A percentile compares a stretch with the other conserved stretches of the same genome.
phyloP scores from a whole-genome alignment of 2,888 invertebrate species.

The Scrobipalpa atriplicella region DNA sequence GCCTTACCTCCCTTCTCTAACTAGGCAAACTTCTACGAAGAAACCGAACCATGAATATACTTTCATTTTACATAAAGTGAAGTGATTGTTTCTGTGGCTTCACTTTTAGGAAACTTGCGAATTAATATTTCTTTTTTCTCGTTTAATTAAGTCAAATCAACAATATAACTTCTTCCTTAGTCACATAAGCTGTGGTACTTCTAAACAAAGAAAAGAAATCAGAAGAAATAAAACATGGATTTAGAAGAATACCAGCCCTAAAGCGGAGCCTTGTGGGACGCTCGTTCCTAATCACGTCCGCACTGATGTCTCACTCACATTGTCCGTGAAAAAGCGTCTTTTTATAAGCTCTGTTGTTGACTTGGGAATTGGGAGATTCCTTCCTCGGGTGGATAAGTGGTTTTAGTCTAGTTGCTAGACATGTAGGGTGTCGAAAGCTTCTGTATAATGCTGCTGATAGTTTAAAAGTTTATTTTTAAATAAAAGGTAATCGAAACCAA shows the following conservation, averaged over 20 bases:
- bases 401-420: slow-evolving; percentile 1
- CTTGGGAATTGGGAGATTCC: slow-evolving; percentile 27
- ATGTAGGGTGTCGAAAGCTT: neutral
- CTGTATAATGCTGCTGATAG: neutral
- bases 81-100: too few relatives aligned
- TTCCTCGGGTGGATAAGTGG: slow-evolving; percentile 15
- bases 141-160: too few relatives aligned
- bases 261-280: slow-evolving; percentile 19
- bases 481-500: neutral
- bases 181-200: too few relatives aligned
- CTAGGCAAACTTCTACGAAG: too few relatives aligned
- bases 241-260: slow-evolving; percentile 17
- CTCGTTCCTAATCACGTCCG: slow-evolving; percentile 37
- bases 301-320: slow-evolving; percentile 35
- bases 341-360: slow-evolving; percentile 31
- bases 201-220: too few relatives aligned
- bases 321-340: slow-evolving; percentile 28
- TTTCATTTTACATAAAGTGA: too few relatives aligned
- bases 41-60: too few relatives aligned
- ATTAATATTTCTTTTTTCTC: too few relatives aligned
- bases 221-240: neutral
- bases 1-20: too few relatives aligned
- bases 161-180: too few relatives aligned
- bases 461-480: neutral
- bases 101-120: too few relatives aligned